Evolutionary conservation across 1,140 invertebrate species (phyloP).

Genomic region (Drosophila leontia): DNA sequence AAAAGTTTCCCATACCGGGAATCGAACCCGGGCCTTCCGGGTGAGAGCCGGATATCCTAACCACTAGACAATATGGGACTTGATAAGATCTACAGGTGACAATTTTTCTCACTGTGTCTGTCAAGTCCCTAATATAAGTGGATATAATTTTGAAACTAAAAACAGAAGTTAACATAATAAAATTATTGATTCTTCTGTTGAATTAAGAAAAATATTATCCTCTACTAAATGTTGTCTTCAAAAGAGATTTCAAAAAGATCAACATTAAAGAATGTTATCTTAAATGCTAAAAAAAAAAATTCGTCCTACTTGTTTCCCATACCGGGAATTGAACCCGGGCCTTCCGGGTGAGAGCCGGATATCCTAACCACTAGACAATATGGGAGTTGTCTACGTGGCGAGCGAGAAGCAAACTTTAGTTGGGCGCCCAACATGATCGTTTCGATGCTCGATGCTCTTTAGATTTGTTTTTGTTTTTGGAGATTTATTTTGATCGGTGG

Average conservation of each 20-base stretch:
- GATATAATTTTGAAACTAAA: neutral
- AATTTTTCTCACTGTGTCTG: neutral
- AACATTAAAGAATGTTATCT: too few species aligned
- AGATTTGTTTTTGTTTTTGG: neutral
- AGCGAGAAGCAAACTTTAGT: neutral
- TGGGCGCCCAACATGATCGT: conserved; percentile 4
- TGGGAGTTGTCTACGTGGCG: conserved; percentile 30
- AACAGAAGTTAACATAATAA: neutral
- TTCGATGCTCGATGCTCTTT: neutral
- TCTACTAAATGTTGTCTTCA: neutral
- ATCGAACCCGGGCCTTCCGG: conserved; percentile 91
- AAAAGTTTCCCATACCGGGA: conserved; percentile 39
- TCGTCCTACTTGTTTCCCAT: conserved; percentile 86
- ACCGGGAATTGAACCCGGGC: conserved; percentile 94
- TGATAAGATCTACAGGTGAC: neutral
- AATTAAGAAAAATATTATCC: neutral
- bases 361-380: conserved; percentile 92
- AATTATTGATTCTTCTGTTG: neutral
- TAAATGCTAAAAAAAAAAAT: neutral
- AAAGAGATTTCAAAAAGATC: neutral
- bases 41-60: conserved; percentile 94
- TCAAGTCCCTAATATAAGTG: neutral
- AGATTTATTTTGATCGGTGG: conserved; percentile 8
- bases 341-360: conserved; percentile 93
- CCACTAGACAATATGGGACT: conserved; percentile 88